A percentile compares a stretch with the other conserved stretches of the same genome.
phyloP scores from a whole-genome alignment of 2,113 vertebrate genomes.

The Antechinus flavipes region DNA sequence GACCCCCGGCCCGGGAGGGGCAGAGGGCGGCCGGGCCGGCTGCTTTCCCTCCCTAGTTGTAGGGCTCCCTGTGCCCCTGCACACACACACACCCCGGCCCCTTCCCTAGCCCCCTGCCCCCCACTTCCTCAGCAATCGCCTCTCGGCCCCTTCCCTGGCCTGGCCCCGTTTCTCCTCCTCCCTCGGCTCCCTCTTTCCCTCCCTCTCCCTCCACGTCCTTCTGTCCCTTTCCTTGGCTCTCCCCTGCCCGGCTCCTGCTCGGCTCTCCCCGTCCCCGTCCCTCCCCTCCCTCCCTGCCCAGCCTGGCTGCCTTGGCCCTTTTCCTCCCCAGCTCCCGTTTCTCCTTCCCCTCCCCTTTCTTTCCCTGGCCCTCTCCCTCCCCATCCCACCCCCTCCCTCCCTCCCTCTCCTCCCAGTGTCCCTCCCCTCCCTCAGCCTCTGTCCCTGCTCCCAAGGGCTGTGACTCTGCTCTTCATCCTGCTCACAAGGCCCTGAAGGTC shows the following conservation, averaged over 20 bases:
- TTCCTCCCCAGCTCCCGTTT: background rate
- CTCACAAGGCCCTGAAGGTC: constrained; percentile 77
- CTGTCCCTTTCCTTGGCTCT: background rate
- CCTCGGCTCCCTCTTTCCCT: background rate
- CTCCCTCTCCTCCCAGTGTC: background rate
- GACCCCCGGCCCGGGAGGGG: background rate
- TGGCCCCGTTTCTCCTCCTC: background rate
- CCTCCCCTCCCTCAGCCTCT: constrained; percentile 29
- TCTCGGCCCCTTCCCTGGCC: background rate
- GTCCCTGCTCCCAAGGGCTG: constrained; percentile 66
- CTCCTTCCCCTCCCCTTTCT: constrained; percentile 4
- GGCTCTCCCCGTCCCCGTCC: background rate
- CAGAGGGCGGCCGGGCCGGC: background rate
- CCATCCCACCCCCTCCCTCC: background rate
- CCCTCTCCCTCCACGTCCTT: background rate
- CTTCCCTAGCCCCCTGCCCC: background rate
- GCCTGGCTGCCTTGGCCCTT: background rate
- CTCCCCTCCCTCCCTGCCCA: background rate
- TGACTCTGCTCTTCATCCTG: constrained; percentile 76
- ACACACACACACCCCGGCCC: background rate
- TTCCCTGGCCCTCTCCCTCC: constrained; percentile 27
- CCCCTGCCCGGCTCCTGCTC: too few species aligned
- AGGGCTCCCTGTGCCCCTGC: background rate
- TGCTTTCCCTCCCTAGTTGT: background rate
- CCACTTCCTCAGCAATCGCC: background rate